phyloP scores from a whole-genome alignment of 2,113 vertebrate species.

The Ammodytes marinus region DNA sequence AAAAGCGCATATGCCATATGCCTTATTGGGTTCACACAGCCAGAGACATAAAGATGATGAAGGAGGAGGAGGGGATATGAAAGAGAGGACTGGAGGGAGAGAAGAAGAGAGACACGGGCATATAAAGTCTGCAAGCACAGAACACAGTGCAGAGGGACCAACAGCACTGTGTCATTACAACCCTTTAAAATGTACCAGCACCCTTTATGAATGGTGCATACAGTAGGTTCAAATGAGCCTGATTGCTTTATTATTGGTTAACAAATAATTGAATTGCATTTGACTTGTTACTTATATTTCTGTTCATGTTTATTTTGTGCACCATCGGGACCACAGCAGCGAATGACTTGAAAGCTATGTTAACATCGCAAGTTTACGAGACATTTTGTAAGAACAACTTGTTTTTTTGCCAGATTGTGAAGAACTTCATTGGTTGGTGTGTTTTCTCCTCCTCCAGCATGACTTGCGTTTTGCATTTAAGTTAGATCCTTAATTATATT shows the following conservation, averaged over 20 bases:
- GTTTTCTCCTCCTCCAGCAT: background rate
- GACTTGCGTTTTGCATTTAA: background rate
- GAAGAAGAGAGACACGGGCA: background rate
- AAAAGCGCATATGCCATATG: slow-evolving; percentile 20
- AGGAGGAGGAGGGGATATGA: slow-evolving; percentile 13
- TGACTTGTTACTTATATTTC: no score
- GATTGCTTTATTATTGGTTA: background rate
- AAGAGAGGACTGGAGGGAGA: background rate
- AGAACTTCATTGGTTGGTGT: background rate
- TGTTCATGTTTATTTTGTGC: no score
- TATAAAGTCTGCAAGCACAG: slow-evolving; percentile 15
- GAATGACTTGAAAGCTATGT: no score
- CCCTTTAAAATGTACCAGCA: background rate
- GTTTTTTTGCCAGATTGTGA: background rate
- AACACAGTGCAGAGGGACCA: background rate
- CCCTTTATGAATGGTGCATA: background rate
- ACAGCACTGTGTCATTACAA: background rate
- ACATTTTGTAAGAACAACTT: background rate
- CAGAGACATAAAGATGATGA: slow-evolving; percentile 54
- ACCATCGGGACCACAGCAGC: no score
- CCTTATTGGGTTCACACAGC: slow-evolving; percentile 26
- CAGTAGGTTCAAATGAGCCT: background rate
- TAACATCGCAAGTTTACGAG: background rate
- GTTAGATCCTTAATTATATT: background rate
- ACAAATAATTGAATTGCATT: background rate